Percentiles rank a stretch among this genome's conserved stretches.
Conservation (phyloP, 2,113 vertebrate genomes). For the Ivindomyrus marchei region DNA sequence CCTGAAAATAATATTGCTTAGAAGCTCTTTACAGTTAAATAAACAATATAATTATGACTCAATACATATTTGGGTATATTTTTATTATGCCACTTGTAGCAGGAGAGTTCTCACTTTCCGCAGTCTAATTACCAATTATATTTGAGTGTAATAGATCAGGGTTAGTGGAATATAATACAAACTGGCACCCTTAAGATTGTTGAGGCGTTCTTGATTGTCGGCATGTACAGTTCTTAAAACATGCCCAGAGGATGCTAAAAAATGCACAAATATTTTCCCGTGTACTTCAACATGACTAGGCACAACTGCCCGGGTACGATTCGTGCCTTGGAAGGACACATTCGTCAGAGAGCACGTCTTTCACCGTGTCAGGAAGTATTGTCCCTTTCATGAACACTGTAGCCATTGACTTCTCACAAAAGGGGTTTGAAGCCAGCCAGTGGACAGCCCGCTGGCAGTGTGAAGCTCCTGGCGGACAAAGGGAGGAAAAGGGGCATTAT, state of each 20-base stretch:
- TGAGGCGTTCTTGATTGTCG: neutral
- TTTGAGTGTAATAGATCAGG: neutral
- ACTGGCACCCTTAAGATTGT: neutral
- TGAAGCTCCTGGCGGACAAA: neutral
- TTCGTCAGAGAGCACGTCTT: slow-evolving; percentile 35
- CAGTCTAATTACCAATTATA: neutral
- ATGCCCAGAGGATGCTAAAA: neutral
- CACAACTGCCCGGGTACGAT: slow-evolving; percentile 12
- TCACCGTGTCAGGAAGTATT: slow-evolving; percentile 30
- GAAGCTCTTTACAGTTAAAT: neutral
- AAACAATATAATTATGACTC: neutral
- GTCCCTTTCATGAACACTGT: slow-evolving; percentile 36
- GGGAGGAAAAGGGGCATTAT: slow-evolving; percentile 7
- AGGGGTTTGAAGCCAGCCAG: slow-evolving; percentile 13
- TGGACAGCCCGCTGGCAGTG: neutral
- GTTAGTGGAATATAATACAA: neutral
- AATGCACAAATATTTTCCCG: neutral
- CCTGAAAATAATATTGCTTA: neutral
- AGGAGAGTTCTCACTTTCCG: neutral
- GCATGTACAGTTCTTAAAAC: neutral
- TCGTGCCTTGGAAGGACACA: slow-evolving; percentile 28
- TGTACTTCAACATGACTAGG: slow-evolving; percentile 16
- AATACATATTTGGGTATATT: neutral
- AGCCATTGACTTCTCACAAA: slow-evolving; percentile 37
- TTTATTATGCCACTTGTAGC: neutral